A percentile compares a stretch with the other conserved stretches of the same genome.
These are phyloP conservation scores for Otolemur crassicaudatus DNA, from an alignment of 2,797 vertebrate genomes.

Conservation along the genomic window DNA sequence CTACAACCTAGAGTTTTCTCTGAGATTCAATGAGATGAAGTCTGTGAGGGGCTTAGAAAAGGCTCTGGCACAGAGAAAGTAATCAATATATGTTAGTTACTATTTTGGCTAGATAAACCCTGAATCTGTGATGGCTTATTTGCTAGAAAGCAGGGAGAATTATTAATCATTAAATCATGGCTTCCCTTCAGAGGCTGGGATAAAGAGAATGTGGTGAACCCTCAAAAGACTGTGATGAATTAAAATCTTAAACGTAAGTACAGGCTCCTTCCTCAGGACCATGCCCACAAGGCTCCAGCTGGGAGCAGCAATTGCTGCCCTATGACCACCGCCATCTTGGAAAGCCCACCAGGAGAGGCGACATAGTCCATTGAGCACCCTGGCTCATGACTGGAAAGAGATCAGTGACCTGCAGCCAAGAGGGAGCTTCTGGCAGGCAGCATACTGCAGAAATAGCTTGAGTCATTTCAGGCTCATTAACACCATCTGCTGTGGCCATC, in stretches of 20 bases:
- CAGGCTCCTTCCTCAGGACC: neutral
- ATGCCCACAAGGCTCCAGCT: neutral
- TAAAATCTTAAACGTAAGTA: neutral
- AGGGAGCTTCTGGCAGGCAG: neutral
- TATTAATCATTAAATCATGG: neutral
- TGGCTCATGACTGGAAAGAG: conserved; percentile 7
- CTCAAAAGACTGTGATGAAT: neutral
- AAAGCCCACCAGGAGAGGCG: neutral
- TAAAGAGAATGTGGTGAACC: neutral
- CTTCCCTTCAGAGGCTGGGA: neutral
- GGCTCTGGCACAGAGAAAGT: neutral
- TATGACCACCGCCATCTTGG: neutral
- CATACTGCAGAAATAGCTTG: conserved; percentile 9
- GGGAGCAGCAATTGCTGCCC: fast-evolving
- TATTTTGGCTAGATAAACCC: conserved; percentile 17
- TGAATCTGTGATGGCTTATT: neutral
- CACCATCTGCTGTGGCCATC: conserved; percentile 49
- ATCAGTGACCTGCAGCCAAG: conserved; percentile 31
- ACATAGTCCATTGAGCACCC: neutral
- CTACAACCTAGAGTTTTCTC: neutral
- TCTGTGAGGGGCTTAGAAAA: conserved; percentile 9
- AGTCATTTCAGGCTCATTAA: conserved; percentile 64
- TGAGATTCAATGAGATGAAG: neutral
- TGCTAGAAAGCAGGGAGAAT: neutral
- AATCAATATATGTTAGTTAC: neutral